Conservation (phyloP, 2,888 invertebrate species). For the Bombylius major region DNA sequence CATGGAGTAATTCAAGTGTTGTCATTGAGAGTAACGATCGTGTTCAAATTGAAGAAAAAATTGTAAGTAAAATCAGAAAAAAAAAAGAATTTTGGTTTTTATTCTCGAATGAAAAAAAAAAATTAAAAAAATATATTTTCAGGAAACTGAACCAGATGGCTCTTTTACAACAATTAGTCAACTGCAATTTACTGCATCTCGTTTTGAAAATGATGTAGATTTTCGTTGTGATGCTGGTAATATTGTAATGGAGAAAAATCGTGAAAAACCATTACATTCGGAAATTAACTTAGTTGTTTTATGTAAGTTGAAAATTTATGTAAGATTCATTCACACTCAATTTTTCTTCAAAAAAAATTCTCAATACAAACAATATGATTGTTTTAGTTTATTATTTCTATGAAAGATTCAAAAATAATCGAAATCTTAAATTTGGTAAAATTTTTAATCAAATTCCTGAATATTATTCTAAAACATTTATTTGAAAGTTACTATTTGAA, state of each 20-base stretch:
- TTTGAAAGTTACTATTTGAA: too few species aligned
- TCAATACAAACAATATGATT: too few species aligned
- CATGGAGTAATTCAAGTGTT: constrained; percentile 72
- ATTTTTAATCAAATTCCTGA: too few species aligned
- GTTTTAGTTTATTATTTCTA: background rate
- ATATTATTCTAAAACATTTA: too few species aligned
- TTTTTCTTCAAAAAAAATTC: too few species aligned
- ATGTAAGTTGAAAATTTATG: constrained; percentile 51
- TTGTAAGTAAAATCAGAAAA: constrained; percentile 32
- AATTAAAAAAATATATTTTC: background rate
- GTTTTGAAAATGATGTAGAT: constrained; percentile 65
- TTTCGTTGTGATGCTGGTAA: constrained; percentile 75
- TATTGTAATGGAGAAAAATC: constrained; percentile 58
- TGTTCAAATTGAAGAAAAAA: constrained; percentile 33
- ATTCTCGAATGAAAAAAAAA: background rate
- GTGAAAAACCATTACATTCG: constrained; percentile 62
- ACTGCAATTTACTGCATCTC: constrained; percentile 64
- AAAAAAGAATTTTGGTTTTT: background rate
- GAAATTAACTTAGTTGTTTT: constrained; percentile 64
- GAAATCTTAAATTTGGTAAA: too few species aligned
- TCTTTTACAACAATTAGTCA: constrained; percentile 70
- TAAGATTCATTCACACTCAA: too few species aligned
- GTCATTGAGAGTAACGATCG: constrained; percentile 18
- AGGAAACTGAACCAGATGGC: constrained; percentile 42
- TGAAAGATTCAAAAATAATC: background rate